Evolutionary conservation across 2,888 invertebrate genomes (phyloP).

Genomic region (Ormyrus pomaceus): DNA sequence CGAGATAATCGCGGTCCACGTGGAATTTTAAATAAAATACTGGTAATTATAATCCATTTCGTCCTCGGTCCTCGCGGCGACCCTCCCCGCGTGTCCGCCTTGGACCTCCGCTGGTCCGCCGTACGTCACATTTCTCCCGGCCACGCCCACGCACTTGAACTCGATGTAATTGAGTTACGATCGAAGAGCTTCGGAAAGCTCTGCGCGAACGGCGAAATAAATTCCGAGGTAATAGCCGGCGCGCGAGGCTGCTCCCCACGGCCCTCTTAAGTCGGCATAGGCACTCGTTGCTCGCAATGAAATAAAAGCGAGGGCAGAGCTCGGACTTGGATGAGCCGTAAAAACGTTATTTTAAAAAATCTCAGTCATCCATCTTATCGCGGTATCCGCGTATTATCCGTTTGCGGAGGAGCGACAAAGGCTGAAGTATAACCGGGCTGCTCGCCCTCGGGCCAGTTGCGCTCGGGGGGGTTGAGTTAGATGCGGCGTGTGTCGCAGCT

Average conservation of each 20-base stretch:
- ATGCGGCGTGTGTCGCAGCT: slow-evolving; percentile 54
- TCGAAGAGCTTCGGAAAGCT: not conserved
- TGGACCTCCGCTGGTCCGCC: too few species aligned
- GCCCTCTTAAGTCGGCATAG: too few species aligned
- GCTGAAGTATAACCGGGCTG: slow-evolving; percentile 24
- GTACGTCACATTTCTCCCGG: not conserved
- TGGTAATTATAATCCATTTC: slow-evolving; percentile 61
- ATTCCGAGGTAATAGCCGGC: not conserved
- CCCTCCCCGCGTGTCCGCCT: not conserved
- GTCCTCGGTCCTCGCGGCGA: not conserved
- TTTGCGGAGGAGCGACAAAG: slow-evolving; percentile 55
- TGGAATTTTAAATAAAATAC: slow-evolving; percentile 66
- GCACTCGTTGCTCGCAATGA: not conserved
- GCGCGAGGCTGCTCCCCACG: too few species aligned
- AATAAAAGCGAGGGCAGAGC: slow-evolving; percentile 1
- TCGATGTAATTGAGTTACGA: not conserved
- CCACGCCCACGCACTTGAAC: slow-evolving; percentile 20
- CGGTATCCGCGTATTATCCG: slow-evolving; percentile 53
- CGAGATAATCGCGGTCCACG: slow-evolving; percentile 62
- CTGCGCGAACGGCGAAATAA: not conserved
- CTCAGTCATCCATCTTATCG: slow-evolving; percentile 57
- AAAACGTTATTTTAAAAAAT: slow-evolving; percentile 55
- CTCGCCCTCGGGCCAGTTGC: slow-evolving; percentile 31
- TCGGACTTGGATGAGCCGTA: slow-evolving; percentile 34
- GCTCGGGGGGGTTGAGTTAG: slow-evolving; percentile 50